Conservation (phyloP, 2,888 invertebrate species). For the Abscondita cerata region DNA sequence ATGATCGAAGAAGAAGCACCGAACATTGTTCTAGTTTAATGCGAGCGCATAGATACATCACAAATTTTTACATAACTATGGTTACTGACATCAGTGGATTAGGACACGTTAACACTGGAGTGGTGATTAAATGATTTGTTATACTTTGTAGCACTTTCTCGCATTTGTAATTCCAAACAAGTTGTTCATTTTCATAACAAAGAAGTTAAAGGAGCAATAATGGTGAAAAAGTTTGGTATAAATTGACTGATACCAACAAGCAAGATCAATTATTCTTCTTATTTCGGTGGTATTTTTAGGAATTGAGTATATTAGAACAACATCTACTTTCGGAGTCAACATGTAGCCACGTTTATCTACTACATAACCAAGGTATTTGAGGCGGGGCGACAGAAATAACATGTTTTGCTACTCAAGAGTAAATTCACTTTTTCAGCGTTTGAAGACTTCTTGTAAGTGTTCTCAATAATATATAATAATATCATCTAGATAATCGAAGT, state of each 20-base stretch:
- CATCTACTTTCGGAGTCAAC: background rate
- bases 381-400: too few species aligned
- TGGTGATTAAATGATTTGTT: background rate
- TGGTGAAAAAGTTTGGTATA: background rate
- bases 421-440: background rate
- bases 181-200: background rate
- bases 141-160: background rate
- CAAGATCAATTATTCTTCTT: background rate
- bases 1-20: too few species aligned
- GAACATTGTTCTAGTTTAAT: too few species aligned
- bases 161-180: background rate
- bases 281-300: background rate
- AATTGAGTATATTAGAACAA: background rate
- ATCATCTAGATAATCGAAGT: background rate
- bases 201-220: background rate
- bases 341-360: too few species aligned
- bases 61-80: too few species aligned
- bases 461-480: background rate
- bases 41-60: too few species aligned
- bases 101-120: background rate
- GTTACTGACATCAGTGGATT: too few species aligned
- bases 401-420: too few species aligned
- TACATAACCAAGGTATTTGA: too few species aligned
- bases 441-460: background rate
- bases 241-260: background rate